Conservation (phyloP, 2,797 vertebrate species). For the Ctenopoma kingsleyae region DNA sequence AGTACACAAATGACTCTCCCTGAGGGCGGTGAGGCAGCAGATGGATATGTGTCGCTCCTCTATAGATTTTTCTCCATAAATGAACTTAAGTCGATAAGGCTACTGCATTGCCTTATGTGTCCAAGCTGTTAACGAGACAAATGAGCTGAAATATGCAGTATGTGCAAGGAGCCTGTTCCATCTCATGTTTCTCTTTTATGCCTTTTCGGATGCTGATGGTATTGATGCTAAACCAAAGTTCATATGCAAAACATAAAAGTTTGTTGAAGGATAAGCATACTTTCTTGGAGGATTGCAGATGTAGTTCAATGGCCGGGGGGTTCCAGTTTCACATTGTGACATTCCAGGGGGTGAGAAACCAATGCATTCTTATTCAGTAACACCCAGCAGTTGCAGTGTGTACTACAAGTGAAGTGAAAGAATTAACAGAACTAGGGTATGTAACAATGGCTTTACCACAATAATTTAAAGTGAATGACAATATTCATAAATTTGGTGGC, state of each 20-base stretch:
- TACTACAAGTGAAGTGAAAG: constrained; percentile 2
- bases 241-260: constrained; percentile 72
- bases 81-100: constrained; percentile 82
- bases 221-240: constrained; percentile 77
- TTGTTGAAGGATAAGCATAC: constrained; percentile 70
- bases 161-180: constrained; percentile 61
- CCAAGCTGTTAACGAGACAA: constrained; percentile 80
- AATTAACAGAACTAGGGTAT: constrained; percentile 19
- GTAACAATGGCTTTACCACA: background rate
- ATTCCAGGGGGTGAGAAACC: constrained; percentile 54
- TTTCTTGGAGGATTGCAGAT: constrained; percentile 73
- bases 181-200: constrained; percentile 83
- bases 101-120: constrained; percentile 70
- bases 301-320: constrained; percentile 55
- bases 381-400: constrained; percentile 18
- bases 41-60: constrained; percentile 82
- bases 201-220: constrained; percentile 75
- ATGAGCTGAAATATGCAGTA: constrained; percentile 77
- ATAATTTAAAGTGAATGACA: background rate
- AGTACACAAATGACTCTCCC: constrained; percentile 80
- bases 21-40: constrained; percentile 70
- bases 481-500: constrained; percentile 1
- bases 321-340: constrained; percentile 67
- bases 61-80: constrained; percentile 86
- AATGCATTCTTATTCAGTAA: constrained; percentile 37